phyloP scores from a whole-genome alignment of 2,888 invertebrate species.

The Tinea pellionella region DNA sequence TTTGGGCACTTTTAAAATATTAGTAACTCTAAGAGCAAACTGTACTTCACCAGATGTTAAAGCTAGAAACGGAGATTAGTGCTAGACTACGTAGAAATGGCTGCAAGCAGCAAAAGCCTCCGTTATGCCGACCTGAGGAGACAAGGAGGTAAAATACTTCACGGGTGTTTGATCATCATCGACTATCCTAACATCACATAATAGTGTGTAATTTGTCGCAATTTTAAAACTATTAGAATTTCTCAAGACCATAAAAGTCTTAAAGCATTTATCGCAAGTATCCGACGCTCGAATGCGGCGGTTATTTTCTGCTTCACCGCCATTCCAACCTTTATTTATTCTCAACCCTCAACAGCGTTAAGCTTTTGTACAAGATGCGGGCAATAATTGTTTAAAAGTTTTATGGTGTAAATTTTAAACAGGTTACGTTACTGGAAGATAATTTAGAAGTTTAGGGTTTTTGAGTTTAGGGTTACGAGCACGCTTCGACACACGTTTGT shows the following conservation, averaged over 20 bases:
- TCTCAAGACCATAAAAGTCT: conserved; percentile 4
- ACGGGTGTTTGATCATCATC: too few relatives aligned
- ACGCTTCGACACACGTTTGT: not conserved
- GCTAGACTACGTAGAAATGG: too few relatives aligned
- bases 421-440: not conserved
- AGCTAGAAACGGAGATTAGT: too few relatives aligned
- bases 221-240: not conserved
- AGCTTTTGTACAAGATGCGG: not conserved
- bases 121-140: too few relatives aligned
- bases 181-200: too few relatives aligned
- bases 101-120: too few relatives aligned
- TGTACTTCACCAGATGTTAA: too few relatives aligned
- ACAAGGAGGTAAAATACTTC: too few relatives aligned
- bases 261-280: conserved; percentile 2
- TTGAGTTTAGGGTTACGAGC: not conserved
- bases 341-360: not conserved
- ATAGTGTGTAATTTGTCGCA: not conserved
- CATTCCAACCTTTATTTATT: not conserved
- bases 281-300: not conserved
- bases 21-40: too few relatives aligned
- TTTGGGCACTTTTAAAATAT: too few relatives aligned
- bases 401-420: conserved; percentile 7
- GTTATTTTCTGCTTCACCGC: conserved; percentile 3
- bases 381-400: conserved; percentile 7
- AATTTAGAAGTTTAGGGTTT: conserved; percentile 7